Evolutionary conservation across 2,888 invertebrate genomes (phyloP).

Genomic region (Patella caerulea): DNA sequence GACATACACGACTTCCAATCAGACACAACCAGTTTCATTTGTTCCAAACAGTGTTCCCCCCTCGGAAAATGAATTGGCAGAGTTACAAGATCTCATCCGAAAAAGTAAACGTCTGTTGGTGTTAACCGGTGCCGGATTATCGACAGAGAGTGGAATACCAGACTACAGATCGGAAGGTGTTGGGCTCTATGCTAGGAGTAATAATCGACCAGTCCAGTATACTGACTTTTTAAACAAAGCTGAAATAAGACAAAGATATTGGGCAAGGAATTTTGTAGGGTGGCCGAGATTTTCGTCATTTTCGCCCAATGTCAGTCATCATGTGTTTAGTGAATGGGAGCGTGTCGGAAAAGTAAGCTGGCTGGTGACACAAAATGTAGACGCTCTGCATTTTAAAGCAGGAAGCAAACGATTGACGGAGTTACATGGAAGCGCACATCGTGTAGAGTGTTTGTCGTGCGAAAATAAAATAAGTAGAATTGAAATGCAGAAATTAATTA

Average conservation of each 20-base stretch:
- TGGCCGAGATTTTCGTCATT: slow-evolving; percentile 85
- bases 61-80: slow-evolving; percentile 62
- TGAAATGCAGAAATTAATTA: slow-evolving; percentile 81
- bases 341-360: slow-evolving; percentile 75
- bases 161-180: slow-evolving; percentile 94
- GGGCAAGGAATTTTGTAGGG: slow-evolving; percentile 95
- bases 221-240: slow-evolving; percentile 80
- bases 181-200: slow-evolving; percentile 89
- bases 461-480: slow-evolving; percentile 76
- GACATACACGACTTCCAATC: too few relatives aligned
- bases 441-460: slow-evolving; percentile 77
- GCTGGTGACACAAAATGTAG: slow-evolving; percentile 97
- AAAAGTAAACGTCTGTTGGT: slow-evolving; percentile 74
- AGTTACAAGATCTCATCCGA: slow-evolving; percentile 77
- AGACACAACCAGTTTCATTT: slow-evolving; percentile 65
- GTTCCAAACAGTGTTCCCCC: slow-evolving; percentile 84
- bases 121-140: slow-evolving; percentile 94
- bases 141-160: slow-evolving; percentile 82
- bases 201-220: slow-evolving; percentile 87
- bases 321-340: slow-evolving; percentile 82
- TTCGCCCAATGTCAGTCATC: slow-evolving; percentile 86
- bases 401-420: slow-evolving; percentile 86
- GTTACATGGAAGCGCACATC: slow-evolving; percentile 84
- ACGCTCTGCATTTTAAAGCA: slow-evolving; percentile 91
- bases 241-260: slow-evolving; percentile 83